These are phyloP conservation scores for Etheostoma cragini DNA, from an alignment of 2,113 vertebrate genomes.

Conservation along the genomic window DNA sequence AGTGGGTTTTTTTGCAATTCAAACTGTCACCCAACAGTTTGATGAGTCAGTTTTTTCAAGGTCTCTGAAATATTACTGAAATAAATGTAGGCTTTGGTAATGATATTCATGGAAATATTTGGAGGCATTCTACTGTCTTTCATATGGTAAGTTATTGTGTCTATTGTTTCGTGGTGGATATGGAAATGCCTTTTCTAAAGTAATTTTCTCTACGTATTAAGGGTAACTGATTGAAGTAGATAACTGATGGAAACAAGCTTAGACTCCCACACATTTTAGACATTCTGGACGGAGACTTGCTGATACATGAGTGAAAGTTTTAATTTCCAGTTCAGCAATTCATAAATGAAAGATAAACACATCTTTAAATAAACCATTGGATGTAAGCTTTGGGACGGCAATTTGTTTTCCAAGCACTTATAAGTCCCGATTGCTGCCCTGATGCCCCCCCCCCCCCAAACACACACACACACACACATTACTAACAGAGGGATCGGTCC, in stretches of 20 bases:
- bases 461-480: background rate
- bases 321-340: constrained; percentile 57
- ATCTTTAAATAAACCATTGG: constrained; percentile 64
- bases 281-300: background rate
- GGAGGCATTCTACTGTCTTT: constrained; percentile 57
- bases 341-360: constrained; percentile 67
- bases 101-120: constrained; percentile 76
- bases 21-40: constrained; percentile 7
- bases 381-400: constrained; percentile 45
- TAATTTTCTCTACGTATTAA: constrained; percentile 51
- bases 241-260: constrained; percentile 35
- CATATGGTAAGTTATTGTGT: constrained; percentile 55
- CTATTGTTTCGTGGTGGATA: constrained; percentile 48
- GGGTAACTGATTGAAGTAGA: constrained; percentile 48
- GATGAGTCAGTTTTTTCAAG: constrained; percentile 33
- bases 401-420: constrained; percentile 58
- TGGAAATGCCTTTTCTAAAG: constrained; percentile 56
- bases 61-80: constrained; percentile 40
- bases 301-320: constrained; percentile 31
- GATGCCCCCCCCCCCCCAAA: constrained; percentile 6
- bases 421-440: constrained; percentile 33
- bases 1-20: background rate
- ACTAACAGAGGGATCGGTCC: constrained; percentile 14
- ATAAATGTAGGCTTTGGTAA: constrained; percentile 56
- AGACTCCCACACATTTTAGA: constrained; percentile 22